Evolutionary conservation across 1,140 invertebrate species (phyloP), one percentile per base, ranked within the genome.

Genomic region (Onthophagus taurus): DNA sequence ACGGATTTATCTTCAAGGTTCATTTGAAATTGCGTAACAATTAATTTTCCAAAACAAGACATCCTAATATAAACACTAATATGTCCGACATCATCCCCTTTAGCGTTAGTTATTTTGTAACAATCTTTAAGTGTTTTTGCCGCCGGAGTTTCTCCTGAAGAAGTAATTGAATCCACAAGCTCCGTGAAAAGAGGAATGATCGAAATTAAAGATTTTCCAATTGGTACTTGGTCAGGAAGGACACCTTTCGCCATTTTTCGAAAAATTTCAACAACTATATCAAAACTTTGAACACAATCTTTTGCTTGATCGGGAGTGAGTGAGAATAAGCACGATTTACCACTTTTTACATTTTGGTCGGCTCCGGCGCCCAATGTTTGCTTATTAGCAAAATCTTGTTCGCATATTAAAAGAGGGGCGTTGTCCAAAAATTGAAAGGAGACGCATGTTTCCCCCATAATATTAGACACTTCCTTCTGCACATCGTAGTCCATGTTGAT

Each of bases 21-120:
- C 63, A 65, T 65, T 63, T 78, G 73, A 53, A 80, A 81, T 50
- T 75, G 72, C 2, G 79, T 81, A 3, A 79, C 66, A 20, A 80
- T 78, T 45, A 78, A 63, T 50, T 73, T 72, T 9, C 78, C 79
- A 47, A 80, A 79, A 51, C 75, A 77, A 6, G 76, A 77, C 52
- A 75, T 69, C 7, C 78, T 59, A 4, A 75, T 57, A 63, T 72
- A 74, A 45, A 78, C 66, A 52, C 71, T 51, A 43, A 69, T 58
- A 56, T 71, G 61, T 53, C 77, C 65, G 49, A 77, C 57, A 50
- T 60, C 49, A 58, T 69, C 45, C 30, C 63, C 58, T 29, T 63
- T 63, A 38, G 66, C 7, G 67, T 61, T 64, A 4, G 68, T 62
- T 13, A 74, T 59, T 23, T 69, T 64, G 52, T 76, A 80, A 5